Conservation (phyloP, 2,888 invertebrate species). For the Ophion costatus region DNA sequence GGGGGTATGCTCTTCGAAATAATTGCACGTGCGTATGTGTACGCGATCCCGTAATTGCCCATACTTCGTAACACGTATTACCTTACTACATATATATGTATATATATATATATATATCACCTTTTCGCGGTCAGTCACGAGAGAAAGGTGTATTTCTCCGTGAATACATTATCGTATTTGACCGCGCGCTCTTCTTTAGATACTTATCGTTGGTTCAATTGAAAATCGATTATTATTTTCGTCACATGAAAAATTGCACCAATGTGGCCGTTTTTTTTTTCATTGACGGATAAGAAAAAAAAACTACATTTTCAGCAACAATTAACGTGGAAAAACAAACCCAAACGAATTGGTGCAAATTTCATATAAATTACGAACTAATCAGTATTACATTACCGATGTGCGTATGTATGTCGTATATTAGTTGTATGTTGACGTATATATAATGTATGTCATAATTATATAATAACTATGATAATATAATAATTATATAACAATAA, state of each 20-base stretch:
- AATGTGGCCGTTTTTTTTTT: background rate
- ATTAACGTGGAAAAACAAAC: background rate
- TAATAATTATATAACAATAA: too few relatives aligned
- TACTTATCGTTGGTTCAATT: too few relatives aligned
- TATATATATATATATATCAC: constrained; percentile 50
- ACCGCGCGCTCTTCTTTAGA: background rate
- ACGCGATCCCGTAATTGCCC: constrained; percentile 59
- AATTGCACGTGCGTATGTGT: constrained; percentile 48
- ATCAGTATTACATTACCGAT: too few relatives aligned
- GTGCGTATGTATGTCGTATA: too few relatives aligned
- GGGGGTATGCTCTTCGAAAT: constrained; percentile 22
- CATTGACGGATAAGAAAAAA: background rate
- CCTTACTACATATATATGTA: too few relatives aligned
- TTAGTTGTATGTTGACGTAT: too few relatives aligned
- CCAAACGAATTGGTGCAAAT: background rate
- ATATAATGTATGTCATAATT: too few relatives aligned
- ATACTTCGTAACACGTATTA: constrained; percentile 49
- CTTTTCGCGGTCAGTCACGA: constrained; percentile 62
- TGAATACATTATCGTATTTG: background rate
- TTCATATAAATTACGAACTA: too few relatives aligned
- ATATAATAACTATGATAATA: too few relatives aligned
- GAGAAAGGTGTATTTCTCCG: constrained; percentile 56
- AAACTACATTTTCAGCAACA: background rate
- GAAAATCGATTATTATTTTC: too few relatives aligned
- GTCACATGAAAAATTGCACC: background rate